These are phyloP conservation scores for Sebastes diploproa DNA, from an alignment of 2,797 vertebrate genomes.

Conservation along the genomic window DNA sequence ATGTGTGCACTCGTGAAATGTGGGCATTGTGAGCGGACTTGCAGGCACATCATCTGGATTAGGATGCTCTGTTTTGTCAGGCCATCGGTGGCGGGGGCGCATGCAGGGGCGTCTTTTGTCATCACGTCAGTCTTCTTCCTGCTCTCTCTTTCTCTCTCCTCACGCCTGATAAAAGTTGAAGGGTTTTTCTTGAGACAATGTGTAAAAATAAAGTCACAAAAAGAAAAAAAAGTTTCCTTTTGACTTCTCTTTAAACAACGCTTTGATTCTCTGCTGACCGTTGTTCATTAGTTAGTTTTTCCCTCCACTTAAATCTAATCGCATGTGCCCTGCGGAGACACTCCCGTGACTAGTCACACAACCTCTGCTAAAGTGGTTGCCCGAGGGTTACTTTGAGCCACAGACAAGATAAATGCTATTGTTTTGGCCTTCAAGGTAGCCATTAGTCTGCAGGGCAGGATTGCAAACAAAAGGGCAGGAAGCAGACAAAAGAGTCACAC, in stretches of 20 bases:
- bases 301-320: conserved; percentile 25
- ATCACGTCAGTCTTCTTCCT: conserved; percentile 44
- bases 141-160: neutral
- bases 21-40: conserved; percentile 67
- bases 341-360: conserved; percentile 42
- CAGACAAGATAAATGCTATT: conserved; percentile 75
- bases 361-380: conserved; percentile 52
- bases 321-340: conserved; percentile 5
- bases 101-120: conserved; percentile 62
- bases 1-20: conserved; percentile 17
- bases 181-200: conserved; percentile 2
- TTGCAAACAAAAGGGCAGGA: conserved; percentile 64
- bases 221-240: neutral
- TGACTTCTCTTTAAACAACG: neutral
- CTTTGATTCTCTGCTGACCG: conserved; percentile 16
- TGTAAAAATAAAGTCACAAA: neutral
- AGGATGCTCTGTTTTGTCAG: conserved; percentile 76
- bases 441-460: conserved; percentile 65
- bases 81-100: conserved; percentile 56
- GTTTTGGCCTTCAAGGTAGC: conserved; percentile 69
- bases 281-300: conserved; percentile 27
- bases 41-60: conserved; percentile 75
- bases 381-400: conserved; percentile 47
- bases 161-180: conserved; percentile 27
- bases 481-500: conserved; percentile 45